These are phyloP conservation scores for Dermolepida albohirtum DNA, from an alignment of 2,888 invertebrate species.

Conservation along the genomic window DNA sequence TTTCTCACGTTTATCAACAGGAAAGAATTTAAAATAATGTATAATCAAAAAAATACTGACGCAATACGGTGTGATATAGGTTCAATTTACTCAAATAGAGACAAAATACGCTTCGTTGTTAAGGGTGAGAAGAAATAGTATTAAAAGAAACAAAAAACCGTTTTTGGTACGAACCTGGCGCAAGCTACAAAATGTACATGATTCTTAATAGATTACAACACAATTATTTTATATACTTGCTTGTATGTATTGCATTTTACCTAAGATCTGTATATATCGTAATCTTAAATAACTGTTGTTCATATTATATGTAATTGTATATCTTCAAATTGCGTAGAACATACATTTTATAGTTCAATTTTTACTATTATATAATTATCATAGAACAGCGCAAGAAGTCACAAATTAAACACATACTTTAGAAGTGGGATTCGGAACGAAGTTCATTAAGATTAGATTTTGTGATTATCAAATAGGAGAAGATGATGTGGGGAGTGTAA, in stretches of 20 bases:
- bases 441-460: too few species aligned
- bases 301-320: slow-evolving; percentile 53
- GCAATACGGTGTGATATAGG: slow-evolving; percentile 43
- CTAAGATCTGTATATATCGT: slow-evolving; percentile 62
- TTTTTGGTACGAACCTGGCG: slow-evolving; percentile 52
- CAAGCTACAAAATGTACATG: slow-evolving; percentile 67
- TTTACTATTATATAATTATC: slow-evolving; percentile 46
- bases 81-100: slow-evolving; percentile 34
- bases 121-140: slow-evolving; percentile 32
- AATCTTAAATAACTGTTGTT: slow-evolving; percentile 53
- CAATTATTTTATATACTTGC: slow-evolving; percentile 67
- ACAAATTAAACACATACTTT: slow-evolving; percentile 1
- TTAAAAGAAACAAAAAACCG: slow-evolving; percentile 15
- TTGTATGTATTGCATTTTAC: slow-evolving; percentile 65
- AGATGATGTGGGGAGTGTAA: too few species aligned
- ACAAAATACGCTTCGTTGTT: slow-evolving; percentile 31
- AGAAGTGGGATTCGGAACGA: background rate
- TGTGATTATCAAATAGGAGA: too few species aligned
- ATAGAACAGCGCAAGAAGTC: slow-evolving; percentile 3
- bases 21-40: slow-evolving; percentile 6
- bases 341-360: slow-evolving; percentile 56
- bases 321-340: slow-evolving; percentile 45
- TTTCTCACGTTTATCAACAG: slow-evolving; percentile 38
- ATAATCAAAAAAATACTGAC: slow-evolving; percentile 36
- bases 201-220: slow-evolving; percentile 62